Percentiles rank a stretch among this genome's conserved stretches.
These are phyloP conservation scores for Dendrolimus kikuchii DNA, from an alignment of 1,140 invertebrate species.

Conservation along the genomic window DNA sequence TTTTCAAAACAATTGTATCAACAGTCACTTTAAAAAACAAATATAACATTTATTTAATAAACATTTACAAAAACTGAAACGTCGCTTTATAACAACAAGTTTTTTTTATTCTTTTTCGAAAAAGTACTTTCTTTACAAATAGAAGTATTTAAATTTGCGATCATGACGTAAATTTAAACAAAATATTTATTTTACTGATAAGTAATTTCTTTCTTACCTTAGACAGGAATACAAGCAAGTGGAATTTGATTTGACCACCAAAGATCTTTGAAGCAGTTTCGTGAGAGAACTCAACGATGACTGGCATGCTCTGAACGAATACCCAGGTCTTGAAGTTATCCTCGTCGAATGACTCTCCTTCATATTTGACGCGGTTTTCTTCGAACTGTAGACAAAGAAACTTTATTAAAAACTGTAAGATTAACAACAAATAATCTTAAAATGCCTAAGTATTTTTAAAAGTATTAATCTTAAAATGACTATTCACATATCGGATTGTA, in stretches of 20 bases:
- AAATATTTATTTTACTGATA: neutral
- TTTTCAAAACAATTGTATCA: too few relatives aligned
- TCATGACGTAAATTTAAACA: neutral
- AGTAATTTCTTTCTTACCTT: slow-evolving; percentile 72
- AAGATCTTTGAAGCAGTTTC: slow-evolving; percentile 98
- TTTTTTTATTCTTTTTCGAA: too few relatives aligned
- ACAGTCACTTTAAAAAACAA: too few relatives aligned
- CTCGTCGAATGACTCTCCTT: slow-evolving; percentile 78
- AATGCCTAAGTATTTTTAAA: too few relatives aligned
- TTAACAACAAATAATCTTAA: too few relatives aligned
- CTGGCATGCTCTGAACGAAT: slow-evolving; percentile 87
- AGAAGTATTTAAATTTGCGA: neutral
- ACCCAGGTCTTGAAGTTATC: slow-evolving; percentile 89
- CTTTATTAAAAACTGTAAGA: neutral
- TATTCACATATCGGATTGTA: too few relatives aligned
- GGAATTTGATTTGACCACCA: slow-evolving; percentile 96
- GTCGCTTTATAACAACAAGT: too few relatives aligned
- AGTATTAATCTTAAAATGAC: too few relatives aligned
- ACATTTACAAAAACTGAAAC: too few relatives aligned
- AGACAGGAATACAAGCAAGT: slow-evolving; percentile 95
- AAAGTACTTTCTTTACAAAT: too few relatives aligned
- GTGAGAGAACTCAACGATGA: slow-evolving; percentile 98
- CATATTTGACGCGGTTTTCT: slow-evolving; percentile 88
- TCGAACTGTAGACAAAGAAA: slow-evolving; percentile 79
- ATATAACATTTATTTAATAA: too few relatives aligned